A percentile compares a stretch with the other conserved stretches of the same genome.
Evolutionary conservation across 2,888 invertebrate genomes (phyloP).

Genomic region (Drosophila setosimentum): DNA sequence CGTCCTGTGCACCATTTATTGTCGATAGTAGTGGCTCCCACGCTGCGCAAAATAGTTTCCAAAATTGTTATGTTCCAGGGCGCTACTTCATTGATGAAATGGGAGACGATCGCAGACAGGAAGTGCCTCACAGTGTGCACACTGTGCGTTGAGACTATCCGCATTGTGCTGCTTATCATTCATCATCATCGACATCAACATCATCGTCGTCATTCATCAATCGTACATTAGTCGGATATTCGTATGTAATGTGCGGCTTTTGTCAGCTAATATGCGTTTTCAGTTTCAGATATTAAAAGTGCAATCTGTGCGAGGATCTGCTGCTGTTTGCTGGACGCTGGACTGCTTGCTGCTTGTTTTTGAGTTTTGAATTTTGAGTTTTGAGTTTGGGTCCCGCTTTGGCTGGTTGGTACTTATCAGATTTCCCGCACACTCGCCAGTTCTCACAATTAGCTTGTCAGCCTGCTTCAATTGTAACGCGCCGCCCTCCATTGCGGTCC

Average conservation of each 20-base stretch:
- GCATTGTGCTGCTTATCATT: conserved; percentile 66
- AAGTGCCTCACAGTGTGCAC: conserved; percentile 44
- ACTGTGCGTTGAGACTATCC: conserved; percentile 31
- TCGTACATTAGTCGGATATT: conserved; percentile 51
- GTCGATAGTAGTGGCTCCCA: conserved; percentile 61
- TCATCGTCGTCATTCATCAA: conserved; percentile 40
- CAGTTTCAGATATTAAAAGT: conserved; percentile 55
- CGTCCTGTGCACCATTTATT: conserved; percentile 29
- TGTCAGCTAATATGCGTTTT: conserved; percentile 65
- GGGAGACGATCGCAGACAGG: conserved; percentile 68
- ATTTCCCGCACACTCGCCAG: conserved; percentile 59
- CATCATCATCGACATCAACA: conserved; percentile 18
- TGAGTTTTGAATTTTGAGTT: neutral
- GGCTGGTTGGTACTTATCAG: conserved; percentile 52
- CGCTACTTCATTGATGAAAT: conserved; percentile 71
- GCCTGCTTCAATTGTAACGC: conserved; percentile 41
- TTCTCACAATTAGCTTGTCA: conserved; percentile 73
- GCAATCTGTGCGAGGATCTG: conserved; percentile 46
- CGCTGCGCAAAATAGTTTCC: conserved; percentile 63
- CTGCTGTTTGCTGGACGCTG: neutral
- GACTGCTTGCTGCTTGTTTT: neutral
- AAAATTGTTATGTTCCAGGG: conserved; percentile 19
- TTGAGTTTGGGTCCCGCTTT: neutral
- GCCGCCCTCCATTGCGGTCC: conserved; percentile 36
- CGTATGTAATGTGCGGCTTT: conserved; percentile 9